Evolutionary conservation across 2,113 vertebrate species (phyloP).

Genomic region (Alligator mississippiensis): DNA sequence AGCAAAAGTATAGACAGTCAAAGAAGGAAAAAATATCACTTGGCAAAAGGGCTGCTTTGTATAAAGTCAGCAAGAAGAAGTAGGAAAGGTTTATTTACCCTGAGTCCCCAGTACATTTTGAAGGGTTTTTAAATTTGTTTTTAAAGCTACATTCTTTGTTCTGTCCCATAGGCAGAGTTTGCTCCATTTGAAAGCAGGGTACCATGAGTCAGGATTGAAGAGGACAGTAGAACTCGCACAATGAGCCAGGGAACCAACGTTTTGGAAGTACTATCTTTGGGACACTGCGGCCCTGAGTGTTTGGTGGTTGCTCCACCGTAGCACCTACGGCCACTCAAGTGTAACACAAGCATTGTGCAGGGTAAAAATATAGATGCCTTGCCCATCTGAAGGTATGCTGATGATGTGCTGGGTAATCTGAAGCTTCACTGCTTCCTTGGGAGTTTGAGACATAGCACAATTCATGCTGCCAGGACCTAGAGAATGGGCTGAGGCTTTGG

Average conservation of each 20-base stretch:
- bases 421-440: background rate
- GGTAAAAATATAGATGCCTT: background rate
- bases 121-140: background rate
- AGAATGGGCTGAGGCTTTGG: background rate
- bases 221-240: background rate
- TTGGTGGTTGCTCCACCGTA: background rate
- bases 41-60: background rate
- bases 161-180: background rate
- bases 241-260: background rate
- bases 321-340: background rate
- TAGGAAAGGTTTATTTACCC: background rate
- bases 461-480: background rate
- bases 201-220: background rate
- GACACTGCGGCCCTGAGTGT: background rate
- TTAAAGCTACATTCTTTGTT: fast-evolving
- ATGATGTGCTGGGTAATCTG: background rate
- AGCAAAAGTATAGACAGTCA: background rate
- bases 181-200: background rate
- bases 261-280: background rate
- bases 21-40: background rate
- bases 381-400: background rate
- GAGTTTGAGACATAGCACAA: background rate
- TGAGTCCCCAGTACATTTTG: background rate
- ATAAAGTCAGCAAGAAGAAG: background rate
- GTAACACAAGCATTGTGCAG: background rate